Percentiles rank a stretch among this genome's conserved stretches.
Evolutionary conservation across 2,888 invertebrate species (phyloP).

Genomic region (Polydrusus cervinus): DNA sequence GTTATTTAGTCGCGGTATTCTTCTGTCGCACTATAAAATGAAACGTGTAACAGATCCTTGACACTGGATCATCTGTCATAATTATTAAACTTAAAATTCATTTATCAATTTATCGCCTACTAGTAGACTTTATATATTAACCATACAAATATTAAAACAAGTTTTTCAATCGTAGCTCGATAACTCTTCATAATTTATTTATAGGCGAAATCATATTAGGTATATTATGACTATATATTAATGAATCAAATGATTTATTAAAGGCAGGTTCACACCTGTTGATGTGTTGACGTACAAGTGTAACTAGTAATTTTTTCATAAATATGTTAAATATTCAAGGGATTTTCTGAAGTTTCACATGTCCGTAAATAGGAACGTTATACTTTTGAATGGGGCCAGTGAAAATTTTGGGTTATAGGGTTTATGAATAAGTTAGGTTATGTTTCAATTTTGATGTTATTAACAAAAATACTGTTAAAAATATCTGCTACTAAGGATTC

Average conservation of each 20-base stretch:
- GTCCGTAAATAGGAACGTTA: constrained; percentile 13
- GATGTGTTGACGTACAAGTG: constrained; percentile 50
- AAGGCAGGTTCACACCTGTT: constrained; percentile 60
- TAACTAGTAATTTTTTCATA: constrained; percentile 48
- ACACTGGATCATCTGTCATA: neutral
- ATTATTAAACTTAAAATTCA: neutral
- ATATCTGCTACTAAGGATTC: too few species aligned
- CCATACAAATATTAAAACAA: constrained; percentile 19
- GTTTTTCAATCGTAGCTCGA: constrained; percentile 23
- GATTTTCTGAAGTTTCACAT: constrained; percentile 19
- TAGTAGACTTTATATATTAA: constrained; percentile 26
- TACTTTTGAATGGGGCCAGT: constrained; percentile 9
- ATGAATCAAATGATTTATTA: constrained; percentile 47
- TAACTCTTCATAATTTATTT: constrained; percentile 39
- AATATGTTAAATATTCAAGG: constrained; percentile 42
- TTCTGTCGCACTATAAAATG: too few species aligned
- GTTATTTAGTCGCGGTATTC: too few species aligned
- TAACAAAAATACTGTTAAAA: too few species aligned
- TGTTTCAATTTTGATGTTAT: too few species aligned
- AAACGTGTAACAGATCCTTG: too few species aligned
- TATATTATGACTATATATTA: constrained; percentile 47
- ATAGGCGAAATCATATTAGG: constrained; percentile 28
- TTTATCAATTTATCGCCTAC: constrained; percentile 8
- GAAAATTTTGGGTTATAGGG: too few species aligned
- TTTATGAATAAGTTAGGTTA: too few species aligned